A percentile compares a stretch with the other conserved stretches of the same genome.
Evolutionary conservation across 1,140 invertebrate species (phyloP).

Genomic region (Melitaea cinxia): DNA sequence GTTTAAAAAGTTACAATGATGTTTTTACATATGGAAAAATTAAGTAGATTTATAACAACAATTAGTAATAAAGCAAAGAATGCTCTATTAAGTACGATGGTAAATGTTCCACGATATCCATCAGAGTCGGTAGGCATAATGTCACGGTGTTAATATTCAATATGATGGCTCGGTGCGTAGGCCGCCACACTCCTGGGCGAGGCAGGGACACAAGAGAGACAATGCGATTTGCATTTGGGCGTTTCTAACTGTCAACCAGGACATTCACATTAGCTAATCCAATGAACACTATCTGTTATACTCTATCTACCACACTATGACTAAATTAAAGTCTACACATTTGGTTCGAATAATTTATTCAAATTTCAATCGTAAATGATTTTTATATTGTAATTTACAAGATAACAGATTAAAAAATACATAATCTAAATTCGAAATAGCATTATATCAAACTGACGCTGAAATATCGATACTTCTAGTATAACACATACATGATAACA

Average conservation of each 20-base stretch:
- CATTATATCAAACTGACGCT: not conserved
- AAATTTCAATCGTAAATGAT: not conserved
- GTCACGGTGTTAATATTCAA: conserved; percentile 73
- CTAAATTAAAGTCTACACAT: conserved; percentile 20
- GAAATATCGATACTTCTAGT: not conserved
- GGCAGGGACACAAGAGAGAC: conserved; percentile 67
- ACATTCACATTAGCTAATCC: conserved; percentile 74
- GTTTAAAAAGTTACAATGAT: no score
- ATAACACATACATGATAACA: conserved; percentile 30
- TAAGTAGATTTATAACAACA: no score
- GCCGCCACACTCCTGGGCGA: conserved; percentile 60
- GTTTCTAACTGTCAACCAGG: conserved; percentile 71
- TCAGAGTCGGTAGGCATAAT: conserved; percentile 48
- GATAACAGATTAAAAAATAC: not conserved
- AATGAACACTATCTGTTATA: conserved; percentile 53
- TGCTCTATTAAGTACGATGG: conserved; percentile 14
- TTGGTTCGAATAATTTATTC: conserved; percentile 5
- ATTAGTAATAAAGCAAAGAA: not conserved
- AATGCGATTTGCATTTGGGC: conserved; percentile 78
- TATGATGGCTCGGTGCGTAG: conserved; percentile 68
- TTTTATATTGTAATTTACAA: not conserved
- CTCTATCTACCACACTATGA: conserved; percentile 17
- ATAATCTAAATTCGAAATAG: not conserved
- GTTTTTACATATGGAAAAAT: no score
- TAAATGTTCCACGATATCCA: conserved; percentile 33